phyloP scores from a whole-genome alignment of 1,140 invertebrate genomes.

The Bombus fervidus region DNA sequence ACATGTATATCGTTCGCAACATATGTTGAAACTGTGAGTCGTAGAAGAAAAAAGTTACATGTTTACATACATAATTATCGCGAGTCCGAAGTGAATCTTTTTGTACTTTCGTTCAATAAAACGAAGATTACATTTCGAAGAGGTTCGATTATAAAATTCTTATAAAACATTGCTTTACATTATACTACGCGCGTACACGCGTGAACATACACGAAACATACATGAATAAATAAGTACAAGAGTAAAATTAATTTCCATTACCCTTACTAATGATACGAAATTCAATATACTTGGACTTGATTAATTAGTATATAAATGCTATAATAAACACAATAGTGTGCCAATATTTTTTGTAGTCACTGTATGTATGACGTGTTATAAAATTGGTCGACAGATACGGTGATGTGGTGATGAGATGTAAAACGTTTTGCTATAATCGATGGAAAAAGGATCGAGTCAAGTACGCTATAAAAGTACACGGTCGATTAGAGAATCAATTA shows the following conservation, averaged over 20 bases:
- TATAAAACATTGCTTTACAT: not conserved
- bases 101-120: not conserved
- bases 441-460: not conserved
- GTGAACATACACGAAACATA: not conserved
- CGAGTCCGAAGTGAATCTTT: not conserved
- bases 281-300: no score
- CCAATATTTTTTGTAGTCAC: no score
- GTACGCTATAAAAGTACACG: not conserved
- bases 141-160: not conserved
- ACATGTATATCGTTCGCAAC: not conserved
- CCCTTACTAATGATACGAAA: not conserved
- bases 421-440: not conserved
- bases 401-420: constrained; percentile 2
- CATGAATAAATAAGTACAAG: not conserved
- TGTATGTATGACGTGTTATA: not conserved
- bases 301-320: no score
- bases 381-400: not conserved
- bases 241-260: not conserved
- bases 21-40: not conserved
- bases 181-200: not conserved
- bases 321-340: no score
- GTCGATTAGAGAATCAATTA: not conserved
- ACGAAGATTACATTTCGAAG: not conserved
- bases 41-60: not conserved
- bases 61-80: not conserved